Conservation (phyloP, 2,888 invertebrate genomes). For the Ophion ventricosus region DNA sequence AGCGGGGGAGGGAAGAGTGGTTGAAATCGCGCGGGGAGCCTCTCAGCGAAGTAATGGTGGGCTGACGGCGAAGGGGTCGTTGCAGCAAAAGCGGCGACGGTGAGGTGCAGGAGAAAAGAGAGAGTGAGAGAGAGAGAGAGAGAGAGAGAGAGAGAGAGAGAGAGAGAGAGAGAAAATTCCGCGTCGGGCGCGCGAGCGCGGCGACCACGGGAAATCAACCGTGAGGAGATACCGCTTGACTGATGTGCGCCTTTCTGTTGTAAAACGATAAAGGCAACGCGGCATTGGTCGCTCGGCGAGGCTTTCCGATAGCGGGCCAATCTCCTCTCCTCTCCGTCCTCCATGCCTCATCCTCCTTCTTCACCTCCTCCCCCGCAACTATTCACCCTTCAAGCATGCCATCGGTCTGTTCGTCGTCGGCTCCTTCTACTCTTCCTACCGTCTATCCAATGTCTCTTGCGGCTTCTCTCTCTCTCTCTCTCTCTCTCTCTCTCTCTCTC, state of each 20-base stretch:
- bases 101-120: constrained; percentile 48
- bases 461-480: constrained; percentile 34
- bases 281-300: constrained; percentile 81
- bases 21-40: constrained; percentile 39
- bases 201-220: constrained; percentile 84
- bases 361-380: constrained; percentile 34
- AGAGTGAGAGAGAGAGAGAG: constrained; percentile 9
- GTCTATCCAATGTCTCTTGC: constrained; percentile 69
- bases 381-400: constrained; percentile 38
- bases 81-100: constrained; percentile 56
- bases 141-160: constrained; percentile 48
- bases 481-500: constrained; percentile 48
- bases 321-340: constrained; percentile 63
- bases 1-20: constrained; percentile 7
- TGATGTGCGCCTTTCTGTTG: constrained; percentile 84
- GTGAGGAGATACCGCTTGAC: constrained; percentile 84
- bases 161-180: constrained; percentile 61
- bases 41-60: constrained; percentile 39
- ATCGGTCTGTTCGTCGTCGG: constrained; percentile 43
- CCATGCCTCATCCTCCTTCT: constrained; percentile 52
- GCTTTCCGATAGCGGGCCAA: constrained; percentile 80
- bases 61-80: constrained; percentile 45
- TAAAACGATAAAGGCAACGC: constrained; percentile 83
- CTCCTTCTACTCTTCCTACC: constrained; percentile 66
- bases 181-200: constrained; percentile 72